Conservation (phyloP, 2,113 vertebrate species). For the Falcunculus frontatus region DNA sequence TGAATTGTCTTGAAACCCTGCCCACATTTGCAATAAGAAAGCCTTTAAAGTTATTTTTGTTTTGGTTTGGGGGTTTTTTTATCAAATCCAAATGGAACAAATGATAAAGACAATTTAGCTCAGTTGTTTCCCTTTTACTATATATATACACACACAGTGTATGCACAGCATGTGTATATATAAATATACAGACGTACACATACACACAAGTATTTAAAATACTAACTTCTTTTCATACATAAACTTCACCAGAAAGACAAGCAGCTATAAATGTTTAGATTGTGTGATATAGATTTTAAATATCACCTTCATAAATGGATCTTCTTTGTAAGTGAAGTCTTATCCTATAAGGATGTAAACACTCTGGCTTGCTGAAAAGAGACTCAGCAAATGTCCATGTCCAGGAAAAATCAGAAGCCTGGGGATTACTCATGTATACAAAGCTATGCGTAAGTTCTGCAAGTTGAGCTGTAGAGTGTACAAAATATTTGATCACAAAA, state of each 20-base stretch:
- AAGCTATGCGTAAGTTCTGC: not conserved
- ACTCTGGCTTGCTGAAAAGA: not conserved
- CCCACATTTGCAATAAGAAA: slow-evolving; percentile 1
- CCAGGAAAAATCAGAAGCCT: not conserved
- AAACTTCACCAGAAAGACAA: not conserved
- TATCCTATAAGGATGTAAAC: not conserved
- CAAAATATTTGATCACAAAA: not conserved
- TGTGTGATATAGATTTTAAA: not conserved
- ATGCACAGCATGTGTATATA: not conserved
- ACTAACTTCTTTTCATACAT: not conserved
- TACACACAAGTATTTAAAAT: not conserved
- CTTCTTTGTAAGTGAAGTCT: not conserved
- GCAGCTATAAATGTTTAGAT: not conserved
- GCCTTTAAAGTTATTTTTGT: not conserved
- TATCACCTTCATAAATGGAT: not conserved
- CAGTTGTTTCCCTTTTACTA: not conserved
- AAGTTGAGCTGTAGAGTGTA: not conserved
- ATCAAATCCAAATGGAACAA: not conserved
- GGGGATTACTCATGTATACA: not conserved
- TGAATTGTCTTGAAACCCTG: slow-evolving; percentile 25
- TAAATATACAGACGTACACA: not conserved
- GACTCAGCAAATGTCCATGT: not conserved
- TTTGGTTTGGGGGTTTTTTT: not conserved
- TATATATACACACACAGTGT: not conserved
- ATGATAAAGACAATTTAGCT: not conserved